phyloP scores from a whole-genome alignment of 1,140 invertebrate species.

The Dreissena polymorpha region DNA sequence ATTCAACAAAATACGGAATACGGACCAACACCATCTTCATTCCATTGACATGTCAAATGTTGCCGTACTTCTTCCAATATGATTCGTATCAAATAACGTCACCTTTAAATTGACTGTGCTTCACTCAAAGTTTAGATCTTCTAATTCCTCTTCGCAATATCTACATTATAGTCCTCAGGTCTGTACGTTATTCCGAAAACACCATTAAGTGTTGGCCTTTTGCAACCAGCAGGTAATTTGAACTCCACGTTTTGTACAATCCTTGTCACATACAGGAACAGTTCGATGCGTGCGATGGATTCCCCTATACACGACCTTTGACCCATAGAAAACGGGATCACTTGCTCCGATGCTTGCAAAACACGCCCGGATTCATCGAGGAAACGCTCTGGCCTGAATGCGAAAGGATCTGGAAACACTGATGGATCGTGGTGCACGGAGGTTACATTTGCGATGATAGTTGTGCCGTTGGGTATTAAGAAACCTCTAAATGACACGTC shows the following conservation, averaged over 20 bases:
- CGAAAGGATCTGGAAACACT: slow-evolving; percentile 85
- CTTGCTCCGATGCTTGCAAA: slow-evolving; percentile 22
- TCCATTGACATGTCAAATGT: too few relatives aligned
- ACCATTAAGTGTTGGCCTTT: slow-evolving; percentile 20
- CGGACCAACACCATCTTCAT: too few relatives aligned
- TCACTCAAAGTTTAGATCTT: too few relatives aligned
- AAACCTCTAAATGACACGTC: slow-evolving; percentile 67
- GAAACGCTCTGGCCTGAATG: slow-evolving; percentile 85
- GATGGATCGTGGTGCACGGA: slow-evolving; percentile 66
- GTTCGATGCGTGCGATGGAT: slow-evolving; percentile 40
- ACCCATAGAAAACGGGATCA: slow-evolving; percentile 47
- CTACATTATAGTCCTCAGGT: slow-evolving; percentile 4
- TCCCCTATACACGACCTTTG: slow-evolving; percentile 40
- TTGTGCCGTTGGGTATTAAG: slow-evolving; percentile 65
- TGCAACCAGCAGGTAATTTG: slow-evolving; percentile 16
- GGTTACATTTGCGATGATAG: slow-evolving; percentile 71
- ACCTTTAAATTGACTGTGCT: too few relatives aligned
- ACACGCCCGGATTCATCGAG: slow-evolving; percentile 54
- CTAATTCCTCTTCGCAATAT: too few relatives aligned
- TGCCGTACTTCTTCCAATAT: too few relatives aligned
- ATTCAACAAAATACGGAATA: too few relatives aligned
- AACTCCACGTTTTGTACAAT: slow-evolving; percentile 33
- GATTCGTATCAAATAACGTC: too few relatives aligned
- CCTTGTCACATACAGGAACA: slow-evolving; percentile 33
- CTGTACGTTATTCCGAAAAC: slow-evolving; percentile 47